Conservation (phyloP, 2,797 vertebrate species). For the Chromobotia macracanthus region DNA sequence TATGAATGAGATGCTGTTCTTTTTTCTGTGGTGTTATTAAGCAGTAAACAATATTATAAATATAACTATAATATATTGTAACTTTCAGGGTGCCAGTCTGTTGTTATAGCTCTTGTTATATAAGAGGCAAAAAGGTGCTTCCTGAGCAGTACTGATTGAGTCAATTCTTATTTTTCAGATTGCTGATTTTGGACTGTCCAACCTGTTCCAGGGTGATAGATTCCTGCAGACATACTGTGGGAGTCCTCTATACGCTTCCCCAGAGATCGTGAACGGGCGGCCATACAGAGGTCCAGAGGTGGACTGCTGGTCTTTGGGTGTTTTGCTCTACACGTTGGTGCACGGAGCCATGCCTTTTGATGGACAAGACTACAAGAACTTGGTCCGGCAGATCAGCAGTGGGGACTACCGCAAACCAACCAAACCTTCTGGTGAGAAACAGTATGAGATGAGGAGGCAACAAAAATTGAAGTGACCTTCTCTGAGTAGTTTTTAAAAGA, state of each 20-base stretch:
- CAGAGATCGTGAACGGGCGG: conserved; percentile 93
- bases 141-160: neutral
- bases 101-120: neutral
- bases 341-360: conserved; percentile 96
- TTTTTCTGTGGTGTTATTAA: neutral
- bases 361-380: conserved; percentile 86
- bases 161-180: conserved; percentile 76
- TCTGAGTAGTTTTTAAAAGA: neutral
- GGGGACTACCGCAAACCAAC: conserved; percentile 90
- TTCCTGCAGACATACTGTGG: conserved; percentile 94
- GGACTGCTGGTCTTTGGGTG: conserved; percentile 97
- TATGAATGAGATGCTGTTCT: neutral
- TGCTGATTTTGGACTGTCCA: conserved; percentile 95
- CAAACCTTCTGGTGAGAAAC: conserved; percentile 84
- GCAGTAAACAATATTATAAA: neutral
- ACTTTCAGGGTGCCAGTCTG: no score
- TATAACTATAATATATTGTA: no score
- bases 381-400: conserved; percentile 91
- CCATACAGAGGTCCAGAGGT: conserved; percentile 96
- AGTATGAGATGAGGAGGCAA: no score
- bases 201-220: conserved; percentile 86
- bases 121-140: neutral
- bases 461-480: neutral
- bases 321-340: conserved; percentile 92
- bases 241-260: conserved; percentile 94